Evolutionary conservation across 2,113 vertebrate species (phyloP), one percentile per base, ranked within the genome.

Genomic region (Caretta caretta): DNA sequence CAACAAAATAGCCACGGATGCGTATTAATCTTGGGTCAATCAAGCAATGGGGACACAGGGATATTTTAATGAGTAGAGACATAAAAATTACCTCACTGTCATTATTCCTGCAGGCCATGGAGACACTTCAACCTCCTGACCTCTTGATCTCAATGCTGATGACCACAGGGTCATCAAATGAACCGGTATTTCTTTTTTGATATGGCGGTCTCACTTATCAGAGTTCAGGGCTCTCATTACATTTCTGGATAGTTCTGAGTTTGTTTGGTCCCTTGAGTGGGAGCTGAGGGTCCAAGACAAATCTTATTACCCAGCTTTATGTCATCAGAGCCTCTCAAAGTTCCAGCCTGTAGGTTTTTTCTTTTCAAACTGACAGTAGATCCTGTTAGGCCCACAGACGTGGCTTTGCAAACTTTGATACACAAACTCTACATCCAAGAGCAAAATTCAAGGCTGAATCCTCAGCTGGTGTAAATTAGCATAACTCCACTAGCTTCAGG

Each of bases 161-260:
- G 62, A 90, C 88, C 11, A 0, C 8, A 20, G 27, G 51, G 75
- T 8, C 84, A 92, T 35, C 53, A 92, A 91, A 87, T 19, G 42
- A 80, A 94, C 88, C 84, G 27, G 38, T 84, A 56, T 85, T 83
- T 92, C 49, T 25, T 3, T 69, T 80, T 84, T 87, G 89, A 89
- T 93, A 57, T 42, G n/a, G 65, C 10, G 46, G 46, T 80, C 42
- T 80, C 87, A 87, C 87, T 94, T 81, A 78, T 87, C 94, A 88
- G 69, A 90, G 57, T n/a, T 42, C 88, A 87, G 46, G 46, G 75
- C 50, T 91, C 91, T 86, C 95, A 85, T 83, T 93, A 53, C 53
- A 93, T 65, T 84, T 46, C 92, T 72, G 93, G 84, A 95, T 88
- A 53, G 90, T 72, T 42, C 50, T 54, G 65, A 78, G 84, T 49